Conservation (phyloP, 1,140 invertebrate species). For the Trachelipus rathkii region DNA sequence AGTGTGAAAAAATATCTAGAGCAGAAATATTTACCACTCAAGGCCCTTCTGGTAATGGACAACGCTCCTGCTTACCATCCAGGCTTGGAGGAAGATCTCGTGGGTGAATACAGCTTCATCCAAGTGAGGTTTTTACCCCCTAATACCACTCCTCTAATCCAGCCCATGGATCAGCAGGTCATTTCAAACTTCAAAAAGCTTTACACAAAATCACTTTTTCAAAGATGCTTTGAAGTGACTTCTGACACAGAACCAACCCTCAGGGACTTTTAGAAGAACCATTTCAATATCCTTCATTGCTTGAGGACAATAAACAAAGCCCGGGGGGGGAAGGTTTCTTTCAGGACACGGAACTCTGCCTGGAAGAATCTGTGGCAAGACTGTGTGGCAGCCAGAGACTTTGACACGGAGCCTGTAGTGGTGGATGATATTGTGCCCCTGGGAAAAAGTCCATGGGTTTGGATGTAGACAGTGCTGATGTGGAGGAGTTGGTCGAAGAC, state of each 20-base stretch:
- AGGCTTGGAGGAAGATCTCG: background rate
- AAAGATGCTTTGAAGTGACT: background rate
- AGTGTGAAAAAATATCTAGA: background rate
- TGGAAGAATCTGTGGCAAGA: too few species aligned
- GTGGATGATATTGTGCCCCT: too few species aligned
- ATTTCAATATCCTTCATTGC: conserved; percentile 14
- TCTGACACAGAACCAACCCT: background rate
- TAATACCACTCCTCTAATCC: background rate
- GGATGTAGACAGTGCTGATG: too few species aligned
- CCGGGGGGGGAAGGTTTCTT: too few species aligned
- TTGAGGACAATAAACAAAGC: too few species aligned
- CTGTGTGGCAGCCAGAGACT: too few species aligned
- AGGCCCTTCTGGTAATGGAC: background rate
- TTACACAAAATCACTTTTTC: conserved; percentile 22
- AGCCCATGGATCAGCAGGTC: conserved; percentile 19
- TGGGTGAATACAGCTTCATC: too few species aligned
- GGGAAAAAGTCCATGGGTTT: too few species aligned
- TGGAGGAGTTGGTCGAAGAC: too few species aligned
- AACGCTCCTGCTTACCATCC: conserved; percentile 14
- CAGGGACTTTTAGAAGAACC: conserved; percentile 15
- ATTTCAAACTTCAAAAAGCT: conserved; percentile 24
- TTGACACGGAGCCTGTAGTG: too few species aligned
- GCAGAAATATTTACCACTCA: conserved; percentile 4
- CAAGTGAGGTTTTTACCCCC: background rate
- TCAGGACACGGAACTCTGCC: too few species aligned